Evolutionary conservation across 2,113 vertebrate genomes (phyloP), one percentile per base, ranked within the genome.

Genomic region (Dicrurus megarhynchus): DNA sequence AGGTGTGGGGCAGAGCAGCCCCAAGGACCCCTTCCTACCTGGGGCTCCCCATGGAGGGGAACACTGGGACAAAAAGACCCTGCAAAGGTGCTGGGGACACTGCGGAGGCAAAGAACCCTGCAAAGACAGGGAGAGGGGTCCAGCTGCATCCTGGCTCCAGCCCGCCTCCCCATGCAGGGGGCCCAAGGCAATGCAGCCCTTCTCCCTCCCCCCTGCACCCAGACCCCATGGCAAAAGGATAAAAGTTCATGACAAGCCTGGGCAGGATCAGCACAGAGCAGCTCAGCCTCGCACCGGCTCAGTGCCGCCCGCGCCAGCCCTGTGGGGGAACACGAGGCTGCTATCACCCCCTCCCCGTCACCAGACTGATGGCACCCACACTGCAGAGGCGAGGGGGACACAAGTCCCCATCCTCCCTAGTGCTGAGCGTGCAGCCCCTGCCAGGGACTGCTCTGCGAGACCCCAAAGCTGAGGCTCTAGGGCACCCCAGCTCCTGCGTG

Each of bases 211-310:
- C 69, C 26, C 79, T 47, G 78, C 83, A 41, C 69, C 13, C 44
- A 9, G 80, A 95, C 86, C 91, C 90, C 71, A 81, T 44, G 13
- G 92, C 81, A 8, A 87, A 89, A 95, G 94, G 82, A 96, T 89
- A 92, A 95, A 97, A 97, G 97, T 96, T 97, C 97, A 97, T 5
- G 4, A 78, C 95, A 96, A 96, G 97, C 95, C 93, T 5, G 1
- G 89, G 91, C 96, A 97, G 87, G 92, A 28, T 1, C 12, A 44
- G 95, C 87, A 47, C 46, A 3, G 67, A 5, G 30, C 59, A 32
- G 67, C 77, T 92, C 85, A 42, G 59, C 92, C 71, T 57, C 13
- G 3, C 87, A 17, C 27, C 22, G 2, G 83, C 80, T 32, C 83
- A 28, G 79, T 30, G 80, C 74, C 23, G 6, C 90, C 73, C 4